Conservation (phyloP, 2,113 vertebrate genomes). For the Aldabrachelys gigantea region DNA sequence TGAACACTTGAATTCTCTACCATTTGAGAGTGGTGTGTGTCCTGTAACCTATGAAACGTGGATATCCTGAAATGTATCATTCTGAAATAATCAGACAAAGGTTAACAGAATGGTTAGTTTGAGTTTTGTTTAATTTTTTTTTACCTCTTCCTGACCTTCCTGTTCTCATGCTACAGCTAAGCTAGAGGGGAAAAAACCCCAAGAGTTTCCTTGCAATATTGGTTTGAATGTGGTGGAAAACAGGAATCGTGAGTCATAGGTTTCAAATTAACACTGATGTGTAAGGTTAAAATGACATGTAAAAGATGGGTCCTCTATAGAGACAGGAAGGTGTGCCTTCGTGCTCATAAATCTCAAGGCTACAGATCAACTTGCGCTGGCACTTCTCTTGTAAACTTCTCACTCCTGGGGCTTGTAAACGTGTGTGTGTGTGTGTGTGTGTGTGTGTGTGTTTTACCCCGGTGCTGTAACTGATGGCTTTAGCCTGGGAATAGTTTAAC, state of each 20-base stretch:
- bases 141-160: slow-evolving; percentile 71
- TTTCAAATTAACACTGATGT: slow-evolving; percentile 62
- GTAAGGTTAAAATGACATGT: slow-evolving; percentile 39
- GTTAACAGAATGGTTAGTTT: slow-evolving; percentile 39
- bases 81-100: slow-evolving; percentile 19
- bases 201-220: slow-evolving; percentile 73
- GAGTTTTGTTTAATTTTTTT: slow-evolving; percentile 27
- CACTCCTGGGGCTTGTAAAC: slow-evolving; percentile 29
- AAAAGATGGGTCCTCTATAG: slow-evolving; percentile 48
- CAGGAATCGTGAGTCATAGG: slow-evolving; percentile 81
- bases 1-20: not conserved
- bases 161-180: slow-evolving; percentile 57
- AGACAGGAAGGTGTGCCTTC: slow-evolving; percentile 63
- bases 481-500: slow-evolving; percentile 1
- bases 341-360: slow-evolving; percentile 33
- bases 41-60: not conserved
- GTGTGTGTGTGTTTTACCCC: not conserved
- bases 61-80: not conserved
- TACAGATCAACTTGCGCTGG: not conserved
- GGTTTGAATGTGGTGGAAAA: slow-evolving; percentile 75
- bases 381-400: slow-evolving; percentile 47
- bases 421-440: not conserved
- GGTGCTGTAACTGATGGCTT: not conserved
- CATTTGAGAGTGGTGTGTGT: fast-evolving
- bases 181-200: slow-evolving; percentile 15